phyloP scores from a whole-genome alignment of 2,113 vertebrate species.

The Alectura lathami region DNA sequence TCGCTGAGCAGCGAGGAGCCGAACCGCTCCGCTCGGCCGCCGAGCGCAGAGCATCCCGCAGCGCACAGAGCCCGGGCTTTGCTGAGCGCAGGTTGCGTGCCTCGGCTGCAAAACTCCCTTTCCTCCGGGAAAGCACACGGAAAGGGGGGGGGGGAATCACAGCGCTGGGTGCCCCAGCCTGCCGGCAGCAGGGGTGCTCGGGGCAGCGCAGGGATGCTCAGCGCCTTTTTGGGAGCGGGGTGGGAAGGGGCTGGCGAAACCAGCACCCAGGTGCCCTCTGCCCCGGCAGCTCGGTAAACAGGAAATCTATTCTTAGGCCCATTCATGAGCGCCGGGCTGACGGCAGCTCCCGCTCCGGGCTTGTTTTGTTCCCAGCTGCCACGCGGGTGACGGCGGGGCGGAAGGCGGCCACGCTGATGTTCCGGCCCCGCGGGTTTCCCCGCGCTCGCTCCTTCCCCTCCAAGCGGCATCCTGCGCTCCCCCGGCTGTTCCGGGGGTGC shows the following conservation, averaged over 20 bases:
- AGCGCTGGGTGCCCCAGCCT: accelerated
- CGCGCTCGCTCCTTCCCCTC: not conserved
- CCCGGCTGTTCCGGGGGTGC: not conserved
- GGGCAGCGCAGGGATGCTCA: not conserved
- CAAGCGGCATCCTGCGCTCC: accelerated
- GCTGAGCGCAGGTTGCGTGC: accelerated
- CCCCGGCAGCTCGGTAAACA: conserved; percentile 54
- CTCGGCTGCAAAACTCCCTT: not conserved
- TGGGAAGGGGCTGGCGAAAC: conserved; percentile 26
- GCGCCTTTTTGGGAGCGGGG: not conserved
- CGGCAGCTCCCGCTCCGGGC: not conserved
- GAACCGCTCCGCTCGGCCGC: not conserved
- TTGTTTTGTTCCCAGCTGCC: conserved; percentile 32
- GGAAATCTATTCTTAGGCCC: conserved; percentile 68
- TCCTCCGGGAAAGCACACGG: not conserved
- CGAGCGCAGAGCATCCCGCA: no score
- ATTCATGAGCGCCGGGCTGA: not conserved
- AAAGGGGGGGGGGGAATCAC: not conserved
- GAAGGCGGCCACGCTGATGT: not conserved
- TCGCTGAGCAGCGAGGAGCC: not conserved
- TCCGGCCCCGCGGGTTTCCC: not conserved
- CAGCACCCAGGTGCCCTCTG: conserved; percentile 53
- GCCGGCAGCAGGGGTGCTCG: accelerated
- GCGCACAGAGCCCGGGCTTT: accelerated
- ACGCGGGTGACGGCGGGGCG: not conserved